Base-by-base conservation (phyloP, 1,140 invertebrate genomes). In the Neodiprion virginianus region DNA sequence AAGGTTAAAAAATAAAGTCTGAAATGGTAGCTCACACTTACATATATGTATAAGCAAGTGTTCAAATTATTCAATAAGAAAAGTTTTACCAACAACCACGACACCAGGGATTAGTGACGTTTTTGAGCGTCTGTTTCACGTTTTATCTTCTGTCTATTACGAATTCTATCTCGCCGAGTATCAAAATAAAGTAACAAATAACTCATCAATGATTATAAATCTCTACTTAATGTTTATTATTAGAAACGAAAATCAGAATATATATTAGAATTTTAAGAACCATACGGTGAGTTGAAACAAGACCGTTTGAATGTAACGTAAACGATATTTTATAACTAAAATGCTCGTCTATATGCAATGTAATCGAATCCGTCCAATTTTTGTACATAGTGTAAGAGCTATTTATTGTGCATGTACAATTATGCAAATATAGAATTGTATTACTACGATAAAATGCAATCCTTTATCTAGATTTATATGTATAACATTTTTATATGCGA, bases 361-460 rank as follows among this genome's bases (percentile, higher is more conserved):
- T 61, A 61, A 61, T 61, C 53, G n/a, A 61, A 61, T 61, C 53
- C 53, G 53, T 61, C 53, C 53, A 61, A 61, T 61, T 61, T 61
- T 61, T 61, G 53, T 61, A 61, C 53, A 61, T 61, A 61, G n/a
- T 61, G 11, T 61, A 61, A 61, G 53, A 61, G 53, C 53, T 61
- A 40, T 61, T 61, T 61, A 61, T 61, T 61, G 14, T 61, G 11
- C n/a, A 61, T 61, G 11, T 40, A 40, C 28, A 40, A 40, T 40
- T 40, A 40, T 40, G 5, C 28, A 40, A 40, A 40, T 40, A 40
- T 40, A 40, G 28, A 40, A 3, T 40, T 40, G 5, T 40, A 40
- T 40, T 21, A 21, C 0, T 21, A 21, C 17, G 17, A 21, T 21
- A 21, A 21, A 21, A 21, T 21, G 17, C 17, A 21, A 21, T 21